Percentiles rank a stretch among this genome's conserved stretches.
These are phyloP conservation scores for Diorhabda sublineata DNA, from an alignment of 1,140 invertebrate species.

Conservation along the genomic window DNA sequence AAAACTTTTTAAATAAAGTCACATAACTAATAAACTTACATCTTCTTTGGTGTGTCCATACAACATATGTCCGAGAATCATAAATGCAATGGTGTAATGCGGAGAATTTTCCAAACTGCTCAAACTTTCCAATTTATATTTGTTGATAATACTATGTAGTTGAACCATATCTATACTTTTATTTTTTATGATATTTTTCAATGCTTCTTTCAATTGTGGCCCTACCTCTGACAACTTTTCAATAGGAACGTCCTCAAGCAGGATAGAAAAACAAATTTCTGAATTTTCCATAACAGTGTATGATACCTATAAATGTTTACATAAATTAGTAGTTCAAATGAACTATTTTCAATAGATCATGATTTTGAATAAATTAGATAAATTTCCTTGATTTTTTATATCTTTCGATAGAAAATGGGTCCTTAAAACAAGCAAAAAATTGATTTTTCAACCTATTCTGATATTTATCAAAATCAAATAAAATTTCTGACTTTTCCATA, in stretches of 20 bases:
- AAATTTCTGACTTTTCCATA: conserved; percentile 67
- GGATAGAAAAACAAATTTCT: conserved; percentile 63
- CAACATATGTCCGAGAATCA: conserved; percentile 76
- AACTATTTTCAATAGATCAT: too few relatives aligned
- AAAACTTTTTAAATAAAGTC: too few relatives aligned
- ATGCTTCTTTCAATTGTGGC: conserved; percentile 55
- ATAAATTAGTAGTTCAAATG: conserved; percentile 5
- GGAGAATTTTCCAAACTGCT: conserved; percentile 71
- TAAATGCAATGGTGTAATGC: conserved; percentile 68
- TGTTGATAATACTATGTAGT: conserved; percentile 67
- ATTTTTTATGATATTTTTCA: conserved; percentile 51
- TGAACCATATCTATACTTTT: conserved; percentile 71
- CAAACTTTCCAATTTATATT: conserved; percentile 67
- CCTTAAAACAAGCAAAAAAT: too few relatives aligned
- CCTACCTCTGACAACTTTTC: conserved; percentile 62
- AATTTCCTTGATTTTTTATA: too few relatives aligned
- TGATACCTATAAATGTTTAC: conserved; percentile 53
- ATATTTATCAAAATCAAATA: conserved; percentile 26
- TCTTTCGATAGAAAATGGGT: too few relatives aligned
- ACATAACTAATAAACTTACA: conserved; percentile 51
- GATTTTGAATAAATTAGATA: too few relatives aligned
- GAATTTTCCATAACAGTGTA: conserved; percentile 70
- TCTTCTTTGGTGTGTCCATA: conserved; percentile 73
- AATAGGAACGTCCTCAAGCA: conserved; percentile 74
- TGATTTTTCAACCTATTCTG: too few relatives aligned